These are phyloP conservation scores for Branchipolynoe longqiensis DNA, from an alignment of 2,888 invertebrate species.

Conservation along the genomic window DNA sequence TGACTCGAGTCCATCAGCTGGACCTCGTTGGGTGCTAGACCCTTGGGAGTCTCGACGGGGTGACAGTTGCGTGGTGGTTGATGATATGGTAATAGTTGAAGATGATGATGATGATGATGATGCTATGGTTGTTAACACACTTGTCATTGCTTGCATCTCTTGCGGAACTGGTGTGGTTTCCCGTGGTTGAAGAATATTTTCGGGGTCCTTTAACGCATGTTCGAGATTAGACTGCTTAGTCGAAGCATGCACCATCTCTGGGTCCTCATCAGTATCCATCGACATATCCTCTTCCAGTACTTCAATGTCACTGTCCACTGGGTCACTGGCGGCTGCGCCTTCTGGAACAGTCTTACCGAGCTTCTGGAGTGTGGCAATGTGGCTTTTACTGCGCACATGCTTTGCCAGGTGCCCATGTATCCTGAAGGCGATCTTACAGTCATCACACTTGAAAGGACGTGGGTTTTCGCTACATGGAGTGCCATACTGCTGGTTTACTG, in stretches of 20 bases:
- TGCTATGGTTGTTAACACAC: too few species aligned
- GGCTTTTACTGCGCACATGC: slow-evolving; percentile 97
- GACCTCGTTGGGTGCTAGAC: too few species aligned
- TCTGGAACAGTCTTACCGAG: slow-evolving; percentile 92
- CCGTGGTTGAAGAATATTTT: slow-evolving; percentile 16
- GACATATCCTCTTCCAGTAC: slow-evolving; percentile 84
- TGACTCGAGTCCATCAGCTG: background rate
- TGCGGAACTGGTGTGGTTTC: background rate
- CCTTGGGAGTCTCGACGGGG: background rate
- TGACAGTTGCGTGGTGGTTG: background rate
- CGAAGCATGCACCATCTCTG: background rate
- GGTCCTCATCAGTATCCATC: slow-evolving; percentile 23
- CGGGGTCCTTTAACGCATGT: slow-evolving; percentile 42
- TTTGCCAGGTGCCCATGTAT: slow-evolving; percentile 98
- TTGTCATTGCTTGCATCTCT: background rate
- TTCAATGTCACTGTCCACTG: slow-evolving; percentile 94
- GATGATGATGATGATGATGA: too few species aligned
- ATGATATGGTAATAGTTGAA: background rate
- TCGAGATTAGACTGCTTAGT: background rate
- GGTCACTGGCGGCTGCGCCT: slow-evolving; percentile 95
- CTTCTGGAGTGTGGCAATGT: slow-evolving; percentile 95
- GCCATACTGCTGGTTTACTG: slow-evolving; percentile 63
- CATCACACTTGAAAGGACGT: slow-evolving; percentile 96
- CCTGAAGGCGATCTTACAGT: slow-evolving; percentile 95
- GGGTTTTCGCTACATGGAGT: slow-evolving; percentile 89